Conservation (phyloP, 2,113 vertebrate genomes). For the Corydoras maculifer region DNA sequence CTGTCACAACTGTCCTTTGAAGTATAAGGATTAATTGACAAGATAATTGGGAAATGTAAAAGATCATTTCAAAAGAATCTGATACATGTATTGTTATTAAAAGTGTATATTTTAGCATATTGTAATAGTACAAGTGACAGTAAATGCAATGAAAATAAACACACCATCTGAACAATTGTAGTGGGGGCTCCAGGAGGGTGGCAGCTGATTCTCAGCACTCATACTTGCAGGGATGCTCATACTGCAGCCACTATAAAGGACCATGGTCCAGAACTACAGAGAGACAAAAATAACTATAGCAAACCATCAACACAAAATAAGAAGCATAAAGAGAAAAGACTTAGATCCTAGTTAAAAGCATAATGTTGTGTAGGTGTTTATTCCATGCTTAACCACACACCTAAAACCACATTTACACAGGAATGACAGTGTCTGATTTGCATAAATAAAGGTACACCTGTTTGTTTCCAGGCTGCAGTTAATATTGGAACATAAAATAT, state of each 20-base stretch:
- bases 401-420: slow-evolving; percentile 36
- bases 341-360: not conserved
- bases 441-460: slow-evolving; percentile 39
- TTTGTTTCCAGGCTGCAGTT: slow-evolving; percentile 16
- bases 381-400: slow-evolving; percentile 33
- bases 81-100: not conserved
- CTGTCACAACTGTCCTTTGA: too few species aligned
- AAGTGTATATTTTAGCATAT: not conserved
- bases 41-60: not conserved
- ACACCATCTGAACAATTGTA: slow-evolving; percentile 61
- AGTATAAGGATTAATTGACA: too few species aligned
- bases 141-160: not conserved
- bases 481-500: slow-evolving; percentile 14
- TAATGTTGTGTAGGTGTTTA: slow-evolving; percentile 16
- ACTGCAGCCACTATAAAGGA: slow-evolving; percentile 56
- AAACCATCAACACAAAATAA: not conserved
- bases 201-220: slow-evolving; percentile 59
- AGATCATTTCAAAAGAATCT: not conserved
- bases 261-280: slow-evolving; percentile 57
- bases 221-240: slow-evolving; percentile 61
- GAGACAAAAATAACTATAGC: not conserved
- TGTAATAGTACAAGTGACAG: not conserved
- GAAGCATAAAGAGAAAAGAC: not conserved
- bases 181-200: slow-evolving; percentile 54
- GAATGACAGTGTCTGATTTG: slow-evolving; percentile 36